Base-by-base conservation (phyloP, 2,888 invertebrate genomes). In the Caenorhabditis sp. region DNA sequence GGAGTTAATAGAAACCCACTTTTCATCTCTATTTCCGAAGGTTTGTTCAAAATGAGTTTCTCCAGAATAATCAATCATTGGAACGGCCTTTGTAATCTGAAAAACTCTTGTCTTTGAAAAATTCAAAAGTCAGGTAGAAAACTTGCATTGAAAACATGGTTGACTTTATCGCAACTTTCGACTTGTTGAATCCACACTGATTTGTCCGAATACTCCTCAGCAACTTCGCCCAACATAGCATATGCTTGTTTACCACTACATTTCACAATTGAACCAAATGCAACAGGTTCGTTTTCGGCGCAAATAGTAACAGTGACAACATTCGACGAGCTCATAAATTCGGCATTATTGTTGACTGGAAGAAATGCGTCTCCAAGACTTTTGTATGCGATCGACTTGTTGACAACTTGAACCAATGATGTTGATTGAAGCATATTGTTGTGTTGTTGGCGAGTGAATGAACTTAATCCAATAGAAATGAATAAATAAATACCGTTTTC, bases 331-430 rank as follows among this genome's bases (percentile, higher is more conserved):
- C 70, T 73, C 67, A 70, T 62, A 58, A 83, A 78, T 43, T 79
- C 79, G 21, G 79, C 64, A 69, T 85, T 86, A 77, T 86, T 86
- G 81, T 86, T 86, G 51, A 78, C 70, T 8, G 85, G 83, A 24
- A 86, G 77, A 24, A 86, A 61, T n/a, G 78, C 77, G 50, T 78
- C 83, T 64, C 67, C 66, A n/a, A 84, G 72, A 17, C 73, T 77
- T 36, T 76, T 73, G 21, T 75, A 76, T 36, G 77, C 64, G 23
- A 83, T 76, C 19, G 82, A 66, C 23, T 72, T 67, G 60, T 65
- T 67, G 62, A 72, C 62, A 23, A 72, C 50, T 49, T 67, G 62
- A 21, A 67, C 72, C 43, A 72, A 61, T 12, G 67, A 54, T n/a
- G 64, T 19, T 1, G 67, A 68, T 51, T 73, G 68, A 66, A 73